Conservation (phyloP, 2,888 invertebrate species). For the Strigamia crassipes region DNA sequence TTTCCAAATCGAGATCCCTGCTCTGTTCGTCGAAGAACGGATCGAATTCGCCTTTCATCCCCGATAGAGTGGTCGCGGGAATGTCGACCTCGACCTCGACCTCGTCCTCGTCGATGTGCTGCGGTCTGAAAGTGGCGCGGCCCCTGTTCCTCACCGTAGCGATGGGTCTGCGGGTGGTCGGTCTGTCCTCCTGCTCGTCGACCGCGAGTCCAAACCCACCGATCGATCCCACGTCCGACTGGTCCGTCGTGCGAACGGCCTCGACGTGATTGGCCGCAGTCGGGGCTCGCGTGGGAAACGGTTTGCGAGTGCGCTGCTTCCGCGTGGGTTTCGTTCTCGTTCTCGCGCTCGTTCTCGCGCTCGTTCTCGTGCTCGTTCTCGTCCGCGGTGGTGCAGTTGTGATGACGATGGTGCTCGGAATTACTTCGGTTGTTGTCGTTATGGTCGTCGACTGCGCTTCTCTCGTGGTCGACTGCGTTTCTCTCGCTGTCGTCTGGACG, state of each 20-base stretch:
- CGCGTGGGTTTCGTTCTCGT: too few species aligned
- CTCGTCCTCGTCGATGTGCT: too few species aligned
- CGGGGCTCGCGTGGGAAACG: neutral
- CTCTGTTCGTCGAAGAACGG: constrained; percentile 43
- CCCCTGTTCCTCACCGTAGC: neutral
- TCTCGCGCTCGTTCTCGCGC: too few species aligned
- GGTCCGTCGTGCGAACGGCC: neutral
- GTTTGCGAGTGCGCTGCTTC: neutral
- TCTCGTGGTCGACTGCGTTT: neutral
- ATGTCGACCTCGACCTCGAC: neutral
- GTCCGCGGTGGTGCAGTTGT: neutral
- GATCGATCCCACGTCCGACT: neutral
- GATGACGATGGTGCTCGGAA: neutral
- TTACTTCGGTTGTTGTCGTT: neutral
- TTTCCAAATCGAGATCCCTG: neutral
- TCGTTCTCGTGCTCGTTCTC: neutral
- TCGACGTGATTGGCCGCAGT: neutral
- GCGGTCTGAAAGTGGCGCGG: neutral
- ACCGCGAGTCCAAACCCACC: constrained; percentile 22
- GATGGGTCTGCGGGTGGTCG: constrained; percentile 17
- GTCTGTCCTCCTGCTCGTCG: neutral
- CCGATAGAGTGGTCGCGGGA: neutral
- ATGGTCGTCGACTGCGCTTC: neutral
- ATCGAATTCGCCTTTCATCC: constrained; percentile 23
- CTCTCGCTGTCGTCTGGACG: neutral